phyloP scores from a whole-genome alignment of 1,140 invertebrate species.

The Dryas iulia region DNA sequence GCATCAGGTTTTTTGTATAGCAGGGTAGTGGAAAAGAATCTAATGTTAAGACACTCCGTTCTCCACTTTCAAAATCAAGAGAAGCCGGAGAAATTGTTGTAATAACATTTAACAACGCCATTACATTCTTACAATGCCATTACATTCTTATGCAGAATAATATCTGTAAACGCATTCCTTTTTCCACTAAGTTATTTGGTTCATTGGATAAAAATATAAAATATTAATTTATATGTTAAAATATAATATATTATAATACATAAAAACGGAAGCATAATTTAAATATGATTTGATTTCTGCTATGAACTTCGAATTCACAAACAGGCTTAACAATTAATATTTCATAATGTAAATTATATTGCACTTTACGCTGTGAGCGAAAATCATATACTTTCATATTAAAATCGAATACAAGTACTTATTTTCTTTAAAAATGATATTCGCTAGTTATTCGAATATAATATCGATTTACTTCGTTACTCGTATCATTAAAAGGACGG shows the following conservation, averaged over 20 bases:
- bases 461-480: conserved; percentile 6
- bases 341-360: neutral
- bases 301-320: neutral
- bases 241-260: neutral
- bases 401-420: neutral
- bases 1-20: no score
- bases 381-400: neutral
- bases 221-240: no score
- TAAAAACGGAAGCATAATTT: neutral
- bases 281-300: neutral
- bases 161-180: no score
- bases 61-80: no score
- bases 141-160: no score
- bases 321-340: neutral
- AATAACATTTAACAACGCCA: no score
- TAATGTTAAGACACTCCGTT: no score
- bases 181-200: no score
- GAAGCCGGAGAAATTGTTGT: no score
- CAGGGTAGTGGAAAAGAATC: no score
- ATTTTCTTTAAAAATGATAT: neutral
- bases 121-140: no score
- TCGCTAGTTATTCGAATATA: neutral
- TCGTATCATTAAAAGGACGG: conserved; percentile 70
- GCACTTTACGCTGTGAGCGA: neutral
- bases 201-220: no score